Evolutionary conservation across 92 coral and sea anemone genomes (phyloP), one percentile per base, ranked within the genome.

Genomic region (Meandrina meandrites): DNA sequence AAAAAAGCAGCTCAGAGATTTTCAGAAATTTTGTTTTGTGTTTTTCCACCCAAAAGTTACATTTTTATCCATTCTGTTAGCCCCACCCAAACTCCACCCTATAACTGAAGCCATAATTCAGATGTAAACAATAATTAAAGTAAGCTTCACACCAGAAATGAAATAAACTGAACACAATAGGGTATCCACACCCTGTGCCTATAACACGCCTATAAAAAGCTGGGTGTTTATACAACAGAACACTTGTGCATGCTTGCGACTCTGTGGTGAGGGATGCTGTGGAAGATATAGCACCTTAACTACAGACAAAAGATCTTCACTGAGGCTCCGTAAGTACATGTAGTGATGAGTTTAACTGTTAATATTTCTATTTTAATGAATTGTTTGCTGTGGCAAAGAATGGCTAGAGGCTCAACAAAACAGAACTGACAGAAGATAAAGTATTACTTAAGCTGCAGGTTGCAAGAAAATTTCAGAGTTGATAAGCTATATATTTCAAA

Each of bases 31-130:
- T 71, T 53, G 2, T 31, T 45, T 21, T 53, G 36, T 34, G 27
- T 71, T 71, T 14, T 14, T 12, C 6, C 1, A 18, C 32, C 40
- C 21, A 12, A 83, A 83, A 83, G 24, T 24, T 36, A n/a, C 19
- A 13, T 54, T 48, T 74, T n/a, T 72, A 45, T 7, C 31, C 36
- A 19, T n/a, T 1, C 15, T 0, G n/a, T 19, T 12, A 22, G 36
- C 87, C 87, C 56, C 87, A 57, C 87, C 87, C 80, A 56, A 57
- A 75, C 87, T 84, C 80, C 87, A 74, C 87, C 87, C 77, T 53
- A 53, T 9, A 54, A 22, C 45, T 84, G 45, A 82, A 24, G 67
- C 79, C 47, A 71, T 42, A 6, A 31, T 42, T 57, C 87, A 84
- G 79, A 57, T 56, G 80, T 84, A 84, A 84, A 84, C 81, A 84